phyloP scores from a whole-genome alignment of 2,888 invertebrate species.

The Neria commutata region DNA sequence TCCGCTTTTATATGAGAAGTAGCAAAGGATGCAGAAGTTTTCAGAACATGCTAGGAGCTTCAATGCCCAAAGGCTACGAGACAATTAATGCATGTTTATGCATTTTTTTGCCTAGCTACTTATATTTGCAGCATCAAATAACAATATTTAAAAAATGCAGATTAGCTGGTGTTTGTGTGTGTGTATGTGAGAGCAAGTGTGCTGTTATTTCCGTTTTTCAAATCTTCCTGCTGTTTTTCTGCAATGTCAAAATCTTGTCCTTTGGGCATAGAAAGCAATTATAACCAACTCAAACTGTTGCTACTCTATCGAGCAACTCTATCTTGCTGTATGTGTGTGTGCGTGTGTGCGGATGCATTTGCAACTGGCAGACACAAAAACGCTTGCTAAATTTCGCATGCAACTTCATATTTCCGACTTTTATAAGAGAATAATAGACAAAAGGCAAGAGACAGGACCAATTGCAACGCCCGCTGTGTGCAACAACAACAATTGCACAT shows the following conservation, averaged over 20 bases:
- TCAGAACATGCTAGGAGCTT: too few species aligned
- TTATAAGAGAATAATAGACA: constrained; percentile 18
- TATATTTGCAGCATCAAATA: too few species aligned
- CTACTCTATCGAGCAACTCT: too few species aligned
- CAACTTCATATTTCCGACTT: constrained; percentile 18
- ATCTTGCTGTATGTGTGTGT: too few species aligned
- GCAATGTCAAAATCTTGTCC: neutral
- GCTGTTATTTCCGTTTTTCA: neutral
- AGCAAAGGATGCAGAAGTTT: too few species aligned
- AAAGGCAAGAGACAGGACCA: constrained; percentile 26
- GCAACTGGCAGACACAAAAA: neutral
- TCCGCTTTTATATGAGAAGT: too few species aligned
- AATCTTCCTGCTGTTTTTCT: neutral
- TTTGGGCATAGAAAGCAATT: constrained; percentile 49
- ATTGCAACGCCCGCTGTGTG: constrained; percentile 36
- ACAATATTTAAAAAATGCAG: too few species aligned
- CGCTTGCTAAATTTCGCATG: constrained; percentile 11
- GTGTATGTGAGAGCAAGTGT: too few species aligned
- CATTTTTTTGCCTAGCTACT: too few species aligned
- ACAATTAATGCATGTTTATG: constrained; percentile 47
- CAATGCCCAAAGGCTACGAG: constrained; percentile 18
- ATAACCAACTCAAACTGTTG: constrained; percentile 54
- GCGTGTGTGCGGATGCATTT: constrained; percentile 25
- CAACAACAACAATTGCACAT: constrained; percentile 32
- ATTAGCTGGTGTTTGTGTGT: too few species aligned